phyloP scores from a whole-genome alignment of 2,888 invertebrate genomes.

The Drosophila kanekoi region DNA sequence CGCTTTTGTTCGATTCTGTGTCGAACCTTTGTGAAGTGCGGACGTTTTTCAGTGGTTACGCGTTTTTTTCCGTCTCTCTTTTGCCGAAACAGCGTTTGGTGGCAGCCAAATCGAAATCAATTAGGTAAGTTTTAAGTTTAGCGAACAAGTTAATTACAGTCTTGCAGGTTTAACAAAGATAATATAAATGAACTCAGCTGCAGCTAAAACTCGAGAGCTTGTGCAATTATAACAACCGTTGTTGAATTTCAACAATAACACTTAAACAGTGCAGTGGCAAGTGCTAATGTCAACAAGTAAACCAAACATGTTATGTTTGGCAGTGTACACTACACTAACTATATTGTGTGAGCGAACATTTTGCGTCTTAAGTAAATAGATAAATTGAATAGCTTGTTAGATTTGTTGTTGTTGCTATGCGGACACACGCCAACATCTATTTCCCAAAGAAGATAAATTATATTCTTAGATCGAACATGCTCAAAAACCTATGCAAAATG shows the following conservation, averaged over 20 bases:
- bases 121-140: conserved; percentile 56
- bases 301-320: conserved; percentile 23
- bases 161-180: conserved; percentile 26
- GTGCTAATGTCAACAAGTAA: conserved; percentile 52
- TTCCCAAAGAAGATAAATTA: conserved; percentile 35
- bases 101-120: conserved; percentile 32
- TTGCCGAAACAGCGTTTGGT: conserved; percentile 17
- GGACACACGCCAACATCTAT: conserved; percentile 25
- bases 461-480: conserved; percentile 33
- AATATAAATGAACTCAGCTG: conserved; percentile 16
- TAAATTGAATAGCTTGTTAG: conserved; percentile 2
- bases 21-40: conserved; percentile 42
- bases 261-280: conserved; percentile 50
- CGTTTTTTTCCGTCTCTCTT: conserved; percentile 16
- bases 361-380: conserved; percentile 45
- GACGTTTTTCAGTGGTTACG: conserved; percentile 53
- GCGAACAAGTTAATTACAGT: conserved; percentile 39
- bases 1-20: conserved; percentile 53
- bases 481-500: conserved; percentile 48
- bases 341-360: conserved; percentile 21
- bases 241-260: conserved; percentile 40
- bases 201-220: conserved; percentile 37
- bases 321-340: conserved; percentile 2
- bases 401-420: neutral
- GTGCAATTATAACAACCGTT: conserved; percentile 59